Percentiles rank a stretch among this genome's conserved stretches.
Evolutionary conservation across 2,797 vertebrate species (phyloP).

Genomic region (Pempheris klunzingeri): DNA sequence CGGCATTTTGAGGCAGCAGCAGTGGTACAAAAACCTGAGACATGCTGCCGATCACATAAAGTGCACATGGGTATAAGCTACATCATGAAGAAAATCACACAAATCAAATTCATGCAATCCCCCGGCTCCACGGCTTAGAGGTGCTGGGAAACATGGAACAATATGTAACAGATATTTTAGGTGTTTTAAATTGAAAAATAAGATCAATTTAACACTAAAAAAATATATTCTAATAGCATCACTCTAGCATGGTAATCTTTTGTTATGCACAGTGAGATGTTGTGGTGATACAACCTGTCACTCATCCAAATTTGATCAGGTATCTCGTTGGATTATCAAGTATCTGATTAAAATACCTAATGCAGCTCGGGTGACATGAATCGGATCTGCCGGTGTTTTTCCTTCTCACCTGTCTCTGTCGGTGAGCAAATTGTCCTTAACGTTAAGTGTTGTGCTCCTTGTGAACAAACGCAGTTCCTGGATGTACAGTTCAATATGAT

Average conservation of each 20-base stretch:
- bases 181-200: background rate
- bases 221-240: background rate
- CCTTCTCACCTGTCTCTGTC: conserved; percentile 3
- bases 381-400: conserved; percentile 13
- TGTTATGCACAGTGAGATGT: too few relatives aligned
- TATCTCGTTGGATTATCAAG: conserved; percentile 36
- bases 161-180: background rate
- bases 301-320: conserved; percentile 50
- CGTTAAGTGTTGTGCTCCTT: background rate
- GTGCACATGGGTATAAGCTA: background rate
- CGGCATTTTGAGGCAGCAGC: background rate
- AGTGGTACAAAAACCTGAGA: conserved; percentile 8
- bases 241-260: background rate
- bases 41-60: background rate
- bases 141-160: conserved; percentile 1
- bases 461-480: background rate
- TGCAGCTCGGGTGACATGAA: conserved; percentile 33
- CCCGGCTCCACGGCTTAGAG: background rate
- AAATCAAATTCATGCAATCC: background rate
- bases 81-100: background rate
- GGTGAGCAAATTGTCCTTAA: background rate
- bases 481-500: background rate
- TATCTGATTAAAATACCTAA: conserved; percentile 29
- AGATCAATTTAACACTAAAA: background rate
- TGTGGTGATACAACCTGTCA: conserved; percentile 10